Evolutionary conservation across 2,888 invertebrate species (phyloP), one percentile per base, ranked within the genome.

Genomic region (Anthrax anthrax): DNA sequence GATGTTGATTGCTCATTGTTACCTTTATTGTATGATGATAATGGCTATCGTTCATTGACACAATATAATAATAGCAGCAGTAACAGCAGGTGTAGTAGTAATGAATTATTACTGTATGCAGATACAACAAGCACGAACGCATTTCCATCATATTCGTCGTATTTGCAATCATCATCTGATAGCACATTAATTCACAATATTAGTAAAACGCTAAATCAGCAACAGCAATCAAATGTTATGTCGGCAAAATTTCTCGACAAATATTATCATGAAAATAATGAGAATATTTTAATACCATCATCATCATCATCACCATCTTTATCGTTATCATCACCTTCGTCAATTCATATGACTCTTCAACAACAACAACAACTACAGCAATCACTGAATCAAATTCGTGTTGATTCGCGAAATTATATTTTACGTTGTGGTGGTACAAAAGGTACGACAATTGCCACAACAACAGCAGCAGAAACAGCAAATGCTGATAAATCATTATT

Each of bases 381-480:
- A 16, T 39, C 44, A 34, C 41, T 41, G 17, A 42, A 32, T 19
- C 40, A 47, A 29, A 43, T 47, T 2, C 43, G 43, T 32, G 40
- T 43, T 18, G 47, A 47, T 37, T 43, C 47, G 12, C 23, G 40
- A 10, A 47, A 47, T 29, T 47, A 47, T 29, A 47, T 47, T 18
- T 37, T 47, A 18, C 43, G 47, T 9, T 43, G 40, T 43, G 40
- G 43, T 14, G 14, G 2, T 16, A 39, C 8, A 17, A 16, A 18
- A 17, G 17, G 38, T 18, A 6, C 14, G 4, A 2, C 40, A 18
- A 32, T 18, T n/a, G n/a, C n/a, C n/a, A n/a, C n/a, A 32, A 32
- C 23, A 32, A 18, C 44, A 10, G 14, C 16, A 16, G 13, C 37
- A 19, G 5, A 16, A 14, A 19, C 14, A 37, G 6, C 27, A 34